Percentiles rank a stretch among this genome's conserved stretches.
phyloP scores from a whole-genome alignment of 2,113 vertebrate genomes.

The Seriola quinqueradiata region DNA sequence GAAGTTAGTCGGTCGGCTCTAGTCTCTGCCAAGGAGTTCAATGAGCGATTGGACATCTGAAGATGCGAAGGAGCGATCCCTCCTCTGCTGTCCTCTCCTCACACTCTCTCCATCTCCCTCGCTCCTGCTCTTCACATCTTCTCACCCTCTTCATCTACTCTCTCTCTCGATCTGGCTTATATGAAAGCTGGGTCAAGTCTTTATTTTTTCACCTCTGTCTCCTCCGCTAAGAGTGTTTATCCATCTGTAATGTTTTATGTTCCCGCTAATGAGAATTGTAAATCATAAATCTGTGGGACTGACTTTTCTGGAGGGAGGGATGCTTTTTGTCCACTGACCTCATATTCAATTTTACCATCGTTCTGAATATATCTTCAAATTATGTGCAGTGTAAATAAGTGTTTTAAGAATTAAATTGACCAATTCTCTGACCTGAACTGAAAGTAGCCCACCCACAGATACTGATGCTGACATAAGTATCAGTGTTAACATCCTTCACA shows the following conservation, averaged over 20 bases:
- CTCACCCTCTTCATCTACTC: conserved; percentile 28
- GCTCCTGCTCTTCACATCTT: conserved; percentile 14
- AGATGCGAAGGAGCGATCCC: too few species aligned
- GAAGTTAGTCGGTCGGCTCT: background rate
- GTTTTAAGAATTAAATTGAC: background rate
- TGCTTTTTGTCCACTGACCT: conserved; percentile 20
- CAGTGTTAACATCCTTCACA: background rate
- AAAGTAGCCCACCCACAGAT: conserved; percentile 10
- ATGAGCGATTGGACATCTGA: conserved; percentile 44
- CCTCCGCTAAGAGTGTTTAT: conserved; percentile 33
- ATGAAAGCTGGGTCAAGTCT: background rate
- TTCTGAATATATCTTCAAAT: background rate
- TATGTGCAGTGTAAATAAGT: conserved; percentile 1
- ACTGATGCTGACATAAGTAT: background rate
- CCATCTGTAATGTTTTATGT: conserved; percentile 43
- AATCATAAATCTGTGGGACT: conserved; percentile 25
- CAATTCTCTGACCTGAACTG: conserved; percentile 1
- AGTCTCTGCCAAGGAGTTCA: background rate
- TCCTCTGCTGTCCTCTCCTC: background rate
- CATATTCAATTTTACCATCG: conserved; percentile 3
- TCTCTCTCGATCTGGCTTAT: conserved; percentile 17
- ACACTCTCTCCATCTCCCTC: conserved; percentile 37
- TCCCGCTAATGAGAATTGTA: conserved; percentile 38
- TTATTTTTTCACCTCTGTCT: conserved; percentile 30
- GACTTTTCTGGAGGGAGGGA: background rate